Evolutionary conservation across 2,797 vertebrate species (phyloP), one percentile per base, ranked within the genome.

Genomic region (Sebastes vulpes): DNA sequence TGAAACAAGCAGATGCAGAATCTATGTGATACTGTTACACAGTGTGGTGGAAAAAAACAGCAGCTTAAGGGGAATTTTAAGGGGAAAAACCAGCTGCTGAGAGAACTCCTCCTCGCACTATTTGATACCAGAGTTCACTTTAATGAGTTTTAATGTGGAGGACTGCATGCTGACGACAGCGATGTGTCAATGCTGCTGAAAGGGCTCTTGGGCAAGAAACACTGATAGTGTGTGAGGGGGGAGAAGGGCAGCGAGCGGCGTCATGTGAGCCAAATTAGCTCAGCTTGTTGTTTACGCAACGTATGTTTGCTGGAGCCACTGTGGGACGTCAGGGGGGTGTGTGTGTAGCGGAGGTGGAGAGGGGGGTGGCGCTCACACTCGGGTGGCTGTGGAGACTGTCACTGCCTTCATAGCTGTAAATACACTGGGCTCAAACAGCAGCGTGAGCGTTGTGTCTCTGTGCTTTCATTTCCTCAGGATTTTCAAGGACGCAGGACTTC

Each of bases 211-310:
- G 74, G 72, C 46, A 65, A 80, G 65, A 75, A 72, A 48, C 71
- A 52, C 32, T 67, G 80, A 79, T 82, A 63, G 81, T 64, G 67
- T 50, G 78, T 4, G 54, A 21, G 52, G 60, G 25, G 67, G 12
- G 59, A 48, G 75, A 12, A 14, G 54, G 75, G 69, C 64, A 64
- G 82, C 2, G 60, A 31, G 21, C 48, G 20, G 82, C 20, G 69
- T 93, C 92, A 94, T 93, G 93, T 92, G 92, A 94, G 90, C 84
- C 82, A 90, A 89, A 92, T 94, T 91, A 94, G 89, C 89, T 90
- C 90, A 82, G 90, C 84, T 86, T 89, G 87, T 91, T 94, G 90
- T 95, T 94, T 94, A 94, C 87, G 84, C 85, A 89, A 59, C 90
- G 87, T 86, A 90, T 92, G 86, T 88, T 79, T 89, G 88, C 69